These are phyloP conservation scores for Diorhabda carinulata DNA, from an alignment of 1,140 invertebrate species.

Conservation along the genomic window DNA sequence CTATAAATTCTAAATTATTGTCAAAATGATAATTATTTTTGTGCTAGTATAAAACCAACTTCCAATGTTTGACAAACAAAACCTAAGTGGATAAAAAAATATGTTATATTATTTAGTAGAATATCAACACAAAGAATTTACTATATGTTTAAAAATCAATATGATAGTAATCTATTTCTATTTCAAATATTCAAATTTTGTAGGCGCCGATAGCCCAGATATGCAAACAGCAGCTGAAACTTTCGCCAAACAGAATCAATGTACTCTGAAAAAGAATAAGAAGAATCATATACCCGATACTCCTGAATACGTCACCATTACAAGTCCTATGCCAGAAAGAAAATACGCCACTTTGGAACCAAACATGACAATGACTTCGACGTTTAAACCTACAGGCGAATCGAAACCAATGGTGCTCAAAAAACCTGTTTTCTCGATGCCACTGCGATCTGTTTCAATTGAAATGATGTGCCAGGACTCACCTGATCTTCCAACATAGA, in stretches of 20 bases:
- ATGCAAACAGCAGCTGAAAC: slow-evolving; percentile 69
- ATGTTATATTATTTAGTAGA: too few relatives aligned
- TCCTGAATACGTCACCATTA: slow-evolving; percentile 40
- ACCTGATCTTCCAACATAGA: slow-evolving; percentile 37
- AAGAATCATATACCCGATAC: slow-evolving; percentile 48
- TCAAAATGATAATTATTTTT: too few relatives aligned
- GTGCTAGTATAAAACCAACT: too few relatives aligned
- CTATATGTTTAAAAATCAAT: too few relatives aligned
- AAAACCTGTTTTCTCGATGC: slow-evolving; percentile 45
- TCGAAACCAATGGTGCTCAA: slow-evolving; percentile 44
- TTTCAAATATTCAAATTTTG: neutral
- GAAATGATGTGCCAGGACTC: slow-evolving; percentile 33
- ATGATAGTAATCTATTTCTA: too few relatives aligned
- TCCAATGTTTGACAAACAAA: too few relatives aligned
- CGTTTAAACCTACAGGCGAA: slow-evolving; percentile 43
- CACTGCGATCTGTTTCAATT: slow-evolving; percentile 31
- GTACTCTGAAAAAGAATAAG: slow-evolving; percentile 75
- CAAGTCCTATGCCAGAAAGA: slow-evolving; percentile 41
- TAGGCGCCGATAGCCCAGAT: slow-evolving; percentile 60
- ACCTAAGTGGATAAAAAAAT: slow-evolving; percentile 29
- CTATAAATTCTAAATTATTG: too few relatives aligned
- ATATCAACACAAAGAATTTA: too few relatives aligned
- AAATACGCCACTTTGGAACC: slow-evolving; percentile 35
- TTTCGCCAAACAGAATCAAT: slow-evolving; percentile 76
- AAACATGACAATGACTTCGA: slow-evolving; percentile 32